Percentiles rank a stretch among this genome's conserved stretches.
These are phyloP conservation scores for Neolamprologus caudopunctatus DNA, from an alignment of 2,113 vertebrate genomes.

Conservation along the genomic window DNA sequence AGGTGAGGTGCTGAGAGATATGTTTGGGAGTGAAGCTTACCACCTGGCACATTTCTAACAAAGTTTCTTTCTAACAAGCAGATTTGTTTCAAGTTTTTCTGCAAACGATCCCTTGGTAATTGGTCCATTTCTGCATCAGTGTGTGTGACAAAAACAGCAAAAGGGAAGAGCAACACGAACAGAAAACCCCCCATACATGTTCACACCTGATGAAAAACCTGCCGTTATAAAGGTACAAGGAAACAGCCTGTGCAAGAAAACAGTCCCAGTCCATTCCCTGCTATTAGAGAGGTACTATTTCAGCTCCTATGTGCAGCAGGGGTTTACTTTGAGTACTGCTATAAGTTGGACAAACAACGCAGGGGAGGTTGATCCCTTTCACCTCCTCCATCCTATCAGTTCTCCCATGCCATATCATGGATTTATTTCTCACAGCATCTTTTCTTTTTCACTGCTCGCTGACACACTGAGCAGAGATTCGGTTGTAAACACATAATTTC, in stretches of 20 bases:
- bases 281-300: conserved; percentile 17
- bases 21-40: background rate
- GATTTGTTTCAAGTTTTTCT: background rate
- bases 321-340: background rate
- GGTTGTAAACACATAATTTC: background rate
- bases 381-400: background rate
- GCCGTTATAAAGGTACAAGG: background rate
- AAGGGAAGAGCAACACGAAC: background rate
- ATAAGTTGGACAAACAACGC: conserved; percentile 1
- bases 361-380: background rate
- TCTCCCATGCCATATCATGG: background rate
- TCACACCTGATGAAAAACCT: background rate
- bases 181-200: background rate
- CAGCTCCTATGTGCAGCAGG: conserved; percentile 1
- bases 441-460: background rate
- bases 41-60: background rate
- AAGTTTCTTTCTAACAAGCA: background rate
- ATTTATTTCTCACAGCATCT: background rate
- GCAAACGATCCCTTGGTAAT: background rate
- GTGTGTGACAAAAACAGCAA: background rate
- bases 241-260: background rate
- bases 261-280: background rate
- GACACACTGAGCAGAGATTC: background rate
- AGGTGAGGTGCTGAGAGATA: background rate
- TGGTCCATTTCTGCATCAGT: background rate